Evolutionary conservation across 2,113 vertebrate genomes (phyloP), one percentile per base, ranked within the genome.

Genomic region (Brachypodius melanocephalos): DNA sequence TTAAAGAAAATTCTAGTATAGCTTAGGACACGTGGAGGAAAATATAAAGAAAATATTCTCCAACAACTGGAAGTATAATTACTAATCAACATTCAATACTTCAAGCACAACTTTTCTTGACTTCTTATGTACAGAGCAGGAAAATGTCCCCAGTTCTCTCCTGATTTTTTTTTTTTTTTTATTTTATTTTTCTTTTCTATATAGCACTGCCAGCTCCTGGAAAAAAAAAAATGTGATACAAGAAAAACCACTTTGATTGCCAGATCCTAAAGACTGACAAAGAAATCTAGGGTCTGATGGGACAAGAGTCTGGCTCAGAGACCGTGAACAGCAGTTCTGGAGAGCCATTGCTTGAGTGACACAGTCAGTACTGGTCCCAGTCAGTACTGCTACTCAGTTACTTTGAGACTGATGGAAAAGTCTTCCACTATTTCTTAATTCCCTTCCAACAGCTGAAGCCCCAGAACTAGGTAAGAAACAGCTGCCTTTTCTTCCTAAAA

Each of bases 11-110:
- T 66, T 14, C 36, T 19, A 62, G 15, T 65, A 17, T 52, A 95
- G 65, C 46, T 74, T 77, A 90, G 29, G 69, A 63, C 7, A 74
- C 25, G 55, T 14, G 20, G n/a, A 94, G 17, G 42, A 77, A 95
- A 89, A 71, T 38, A 80, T 16, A 85, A 89, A 83, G 17, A 91
- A 93, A 88, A 74, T 71, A 72, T 62, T 61, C 18, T 73, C 15
- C 6, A 5, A 15, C 43, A 82, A 16, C 57, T 29, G 76, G 43
- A 71, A 72, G 19, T 72, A 78, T 84, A 95, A 91, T 34, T 51
- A 28, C 25, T 2, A 1, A 74, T 51, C 46, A 65, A 31, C 8
- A 77, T 12, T 58, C 31, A 81, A 40, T 72, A 92, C 17, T 72
- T 93, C 48, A 75, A 57, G 17, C 34, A 48, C 3, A n/a, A 29